phyloP scores from a whole-genome alignment of 2,888 invertebrate species.

The Philereme vetulata region DNA sequence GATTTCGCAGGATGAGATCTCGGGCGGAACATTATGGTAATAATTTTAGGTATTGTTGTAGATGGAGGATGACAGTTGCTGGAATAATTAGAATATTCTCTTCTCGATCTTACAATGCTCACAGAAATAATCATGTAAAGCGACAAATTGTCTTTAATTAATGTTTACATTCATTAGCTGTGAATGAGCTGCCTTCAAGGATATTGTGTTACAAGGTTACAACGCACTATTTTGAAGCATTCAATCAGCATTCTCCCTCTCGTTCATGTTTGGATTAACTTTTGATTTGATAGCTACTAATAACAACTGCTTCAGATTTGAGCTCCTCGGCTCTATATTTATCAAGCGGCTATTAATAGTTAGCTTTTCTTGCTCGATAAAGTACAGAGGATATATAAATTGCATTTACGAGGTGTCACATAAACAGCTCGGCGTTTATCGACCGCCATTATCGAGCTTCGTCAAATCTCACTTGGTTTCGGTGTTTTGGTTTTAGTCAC shows the following conservation, averaged over 20 bases:
- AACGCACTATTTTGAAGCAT: conserved; percentile 54
- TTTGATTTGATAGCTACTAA: conserved; percentile 14
- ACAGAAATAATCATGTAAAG: conserved; percentile 34
- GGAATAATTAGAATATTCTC: conserved; percentile 36
- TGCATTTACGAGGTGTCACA: conserved; percentile 60
- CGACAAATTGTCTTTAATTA: conserved; percentile 61
- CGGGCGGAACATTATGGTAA: conserved; percentile 73
- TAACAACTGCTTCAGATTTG: conserved; percentile 15
- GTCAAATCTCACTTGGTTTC: conserved; percentile 56
- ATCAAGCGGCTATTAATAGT: conserved; percentile 9
- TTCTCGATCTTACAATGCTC: conserved; percentile 15
- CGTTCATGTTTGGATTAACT: conserved; percentile 16
- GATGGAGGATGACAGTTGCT: conserved; percentile 45
- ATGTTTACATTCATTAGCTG: conserved; percentile 65
- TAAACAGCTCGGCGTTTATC: conserved; percentile 43
- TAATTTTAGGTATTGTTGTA: conserved; percentile 40
- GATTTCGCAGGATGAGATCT: conserved; percentile 53
- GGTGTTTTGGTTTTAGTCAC: conserved; percentile 75
- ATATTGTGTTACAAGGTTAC: conserved; percentile 71
- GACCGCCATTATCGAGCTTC: conserved; percentile 25
- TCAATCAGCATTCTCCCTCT: conserved; percentile 25
- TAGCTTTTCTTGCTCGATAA: conserved; percentile 11
- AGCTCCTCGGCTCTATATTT: conserved; percentile 12
- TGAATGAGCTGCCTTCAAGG: conserved; percentile 62
- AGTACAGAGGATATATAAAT: conserved; percentile 41